Conservation (phyloP, 1,140 invertebrate genomes). For the Drosophila littoralis region DNA sequence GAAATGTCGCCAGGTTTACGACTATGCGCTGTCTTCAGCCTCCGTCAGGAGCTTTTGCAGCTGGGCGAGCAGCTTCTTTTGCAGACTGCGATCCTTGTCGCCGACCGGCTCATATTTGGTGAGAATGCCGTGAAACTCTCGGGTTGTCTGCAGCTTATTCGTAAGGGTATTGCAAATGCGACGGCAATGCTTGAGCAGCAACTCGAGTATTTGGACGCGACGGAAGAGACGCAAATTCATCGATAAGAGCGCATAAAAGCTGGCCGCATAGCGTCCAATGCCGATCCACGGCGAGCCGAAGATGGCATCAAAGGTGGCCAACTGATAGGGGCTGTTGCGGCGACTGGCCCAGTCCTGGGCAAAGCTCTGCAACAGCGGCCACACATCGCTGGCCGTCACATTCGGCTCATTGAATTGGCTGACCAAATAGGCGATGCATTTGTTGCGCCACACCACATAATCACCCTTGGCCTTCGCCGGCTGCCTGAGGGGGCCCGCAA, state of each 20-base stretch:
- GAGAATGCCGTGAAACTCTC: not conserved
- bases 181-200: slow-evolving; percentile 30
- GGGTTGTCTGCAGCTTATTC: not conserved
- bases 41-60: not conserved
- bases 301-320: slow-evolving; percentile 51
- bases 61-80: slow-evolving; percentile 42
- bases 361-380: slow-evolving; percentile 30
- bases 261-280: slow-evolving; percentile 9
- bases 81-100: slow-evolving; percentile 31
- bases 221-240: slow-evolving; percentile 29
- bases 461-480: slow-evolving; percentile 20
- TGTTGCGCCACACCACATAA: slow-evolving; percentile 37
- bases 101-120: not conserved
- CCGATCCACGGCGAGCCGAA: slow-evolving; percentile 48
- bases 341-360: slow-evolving; percentile 37
- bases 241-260: slow-evolving; percentile 22
- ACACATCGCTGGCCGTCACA: slow-evolving; percentile 21
- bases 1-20: too few species aligned
- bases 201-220: slow-evolving; percentile 42
- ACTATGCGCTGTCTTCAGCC: not conserved
- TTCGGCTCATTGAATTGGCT: slow-evolving; percentile 23
- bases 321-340: slow-evolving; percentile 24
- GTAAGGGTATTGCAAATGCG: not conserved
- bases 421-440: slow-evolving; percentile 53
- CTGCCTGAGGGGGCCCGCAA: not conserved